These are phyloP conservation scores for Aphrophora alni DNA, from an alignment of 2,888 invertebrate genomes.

Conservation along the genomic window DNA sequence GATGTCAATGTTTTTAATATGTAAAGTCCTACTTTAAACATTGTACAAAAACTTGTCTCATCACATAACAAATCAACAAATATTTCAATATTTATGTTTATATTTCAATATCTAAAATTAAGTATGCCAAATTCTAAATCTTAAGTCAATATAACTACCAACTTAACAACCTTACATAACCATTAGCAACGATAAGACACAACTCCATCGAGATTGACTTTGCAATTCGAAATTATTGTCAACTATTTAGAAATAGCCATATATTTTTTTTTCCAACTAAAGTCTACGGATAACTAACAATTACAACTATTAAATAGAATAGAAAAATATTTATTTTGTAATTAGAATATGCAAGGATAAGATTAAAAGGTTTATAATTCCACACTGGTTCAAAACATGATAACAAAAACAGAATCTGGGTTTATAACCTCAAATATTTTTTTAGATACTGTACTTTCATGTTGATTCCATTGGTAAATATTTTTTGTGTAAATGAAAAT, in stretches of 20 bases:
- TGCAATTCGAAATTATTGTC: constrained; percentile 9
- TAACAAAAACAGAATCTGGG: too few species aligned
- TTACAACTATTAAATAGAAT: constrained; percentile 2
- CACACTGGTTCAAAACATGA: too few species aligned
- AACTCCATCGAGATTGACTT: not conserved
- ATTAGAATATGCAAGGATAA: not conserved
- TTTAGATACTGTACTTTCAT: too few species aligned
- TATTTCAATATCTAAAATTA: not conserved
- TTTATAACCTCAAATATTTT: too few species aligned
- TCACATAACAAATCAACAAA: too few species aligned
- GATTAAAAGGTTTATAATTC: too few species aligned
- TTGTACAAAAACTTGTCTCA: too few species aligned
- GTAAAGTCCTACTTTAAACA: too few species aligned
- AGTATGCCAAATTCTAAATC: not conserved
- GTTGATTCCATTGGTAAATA: too few species aligned
- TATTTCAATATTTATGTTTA: too few species aligned
- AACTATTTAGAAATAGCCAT: constrained; percentile 6
- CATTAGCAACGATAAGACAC: not conserved
- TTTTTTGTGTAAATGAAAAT: too few species aligned
- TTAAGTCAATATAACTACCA: not conserved
- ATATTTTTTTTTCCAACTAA: not conserved
- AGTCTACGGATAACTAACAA: not conserved
- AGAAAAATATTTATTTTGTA: not conserved
- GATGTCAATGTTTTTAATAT: too few species aligned
- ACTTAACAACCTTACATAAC: not conserved